These are phyloP conservation scores for Caenorhabditis plicata DNA, from an alignment of 2,888 invertebrate genomes.

Conservation along the genomic window DNA sequence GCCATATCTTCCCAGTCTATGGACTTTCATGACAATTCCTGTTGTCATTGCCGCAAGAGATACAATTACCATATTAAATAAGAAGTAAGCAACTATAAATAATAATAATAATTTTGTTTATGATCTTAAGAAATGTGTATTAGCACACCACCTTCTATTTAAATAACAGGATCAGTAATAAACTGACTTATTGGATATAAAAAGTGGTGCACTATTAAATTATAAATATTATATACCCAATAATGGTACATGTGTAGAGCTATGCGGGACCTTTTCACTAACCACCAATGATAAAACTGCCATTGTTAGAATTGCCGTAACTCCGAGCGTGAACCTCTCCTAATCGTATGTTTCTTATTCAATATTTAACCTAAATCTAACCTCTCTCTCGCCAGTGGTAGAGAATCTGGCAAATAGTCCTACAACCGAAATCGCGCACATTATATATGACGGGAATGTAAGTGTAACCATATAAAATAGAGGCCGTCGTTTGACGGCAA, in stretches of 20 bases:
- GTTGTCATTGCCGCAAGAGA: constrained; percentile 59
- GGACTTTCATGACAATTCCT: constrained; percentile 55
- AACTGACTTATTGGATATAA: no score
- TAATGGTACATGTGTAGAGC: constrained; percentile 59
- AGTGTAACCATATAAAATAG: constrained; percentile 63
- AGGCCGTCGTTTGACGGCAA: constrained; percentile 58
- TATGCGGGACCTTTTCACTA: constrained; percentile 61
- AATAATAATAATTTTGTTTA: not conserved
- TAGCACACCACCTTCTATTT: no score
- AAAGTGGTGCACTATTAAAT: not conserved
- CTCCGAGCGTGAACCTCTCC: constrained; percentile 61
- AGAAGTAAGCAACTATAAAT: constrained; percentile 58
- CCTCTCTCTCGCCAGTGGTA: constrained; percentile 59
- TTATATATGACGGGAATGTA: constrained; percentile 60
- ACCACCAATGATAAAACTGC: constrained; percentile 62
- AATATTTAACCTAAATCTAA: constrained; percentile 18
- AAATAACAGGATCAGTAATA: no score
- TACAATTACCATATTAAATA: constrained; percentile 62
- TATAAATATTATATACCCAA: constrained; percentile 55
- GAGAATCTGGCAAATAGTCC: constrained; percentile 61
- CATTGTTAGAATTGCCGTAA: constrained; percentile 63
- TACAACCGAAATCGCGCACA: constrained; percentile 60
- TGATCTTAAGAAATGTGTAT: not conserved
- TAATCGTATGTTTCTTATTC: constrained; percentile 16
- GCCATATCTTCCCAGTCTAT: constrained; percentile 52